Percentiles rank a stretch among this genome's conserved stretches.
Conservation (phyloP, 2,888 invertebrate genomes). For the Uropetala carovei region DNA sequence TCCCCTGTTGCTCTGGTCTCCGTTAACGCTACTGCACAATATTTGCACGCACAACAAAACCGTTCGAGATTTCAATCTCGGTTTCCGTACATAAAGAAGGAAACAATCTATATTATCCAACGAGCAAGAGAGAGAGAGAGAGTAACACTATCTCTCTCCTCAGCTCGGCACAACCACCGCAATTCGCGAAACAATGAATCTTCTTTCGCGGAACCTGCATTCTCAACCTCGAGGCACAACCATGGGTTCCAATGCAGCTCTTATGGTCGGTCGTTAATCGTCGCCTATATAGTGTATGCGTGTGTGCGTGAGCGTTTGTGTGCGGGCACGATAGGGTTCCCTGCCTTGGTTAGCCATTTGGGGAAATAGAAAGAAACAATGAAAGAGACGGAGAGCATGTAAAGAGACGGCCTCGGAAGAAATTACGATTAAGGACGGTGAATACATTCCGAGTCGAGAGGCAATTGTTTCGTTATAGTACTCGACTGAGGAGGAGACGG, state of each 20-base stretch:
- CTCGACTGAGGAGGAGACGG: neutral
- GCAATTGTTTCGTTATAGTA: neutral
- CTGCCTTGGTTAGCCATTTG: neutral
- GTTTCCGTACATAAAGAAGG: no score
- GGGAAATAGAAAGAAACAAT: neutral
- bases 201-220: conserved; percentile 17
- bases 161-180: neutral
- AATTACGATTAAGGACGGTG: neutral
- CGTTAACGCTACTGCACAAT: no score
- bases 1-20: no score
- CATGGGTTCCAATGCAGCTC: conserved; percentile 3
- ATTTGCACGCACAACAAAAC: no score
- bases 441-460: neutral
- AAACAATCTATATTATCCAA: no score
- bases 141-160: neutral
- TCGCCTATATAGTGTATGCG: neutral
- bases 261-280: conserved; percentile 15
- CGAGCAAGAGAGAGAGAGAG: no score
- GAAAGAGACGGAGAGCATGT: neutral
- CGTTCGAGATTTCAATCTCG: no score
- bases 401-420: neutral
- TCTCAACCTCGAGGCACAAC: neutral
- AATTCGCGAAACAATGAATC: neutral
- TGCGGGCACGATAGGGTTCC: neutral
- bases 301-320: neutral